Evolutionary conservation across 1,140 invertebrate species (phyloP), one percentile per base, ranked within the genome.

Genomic region (Melitaea cinxia): DNA sequence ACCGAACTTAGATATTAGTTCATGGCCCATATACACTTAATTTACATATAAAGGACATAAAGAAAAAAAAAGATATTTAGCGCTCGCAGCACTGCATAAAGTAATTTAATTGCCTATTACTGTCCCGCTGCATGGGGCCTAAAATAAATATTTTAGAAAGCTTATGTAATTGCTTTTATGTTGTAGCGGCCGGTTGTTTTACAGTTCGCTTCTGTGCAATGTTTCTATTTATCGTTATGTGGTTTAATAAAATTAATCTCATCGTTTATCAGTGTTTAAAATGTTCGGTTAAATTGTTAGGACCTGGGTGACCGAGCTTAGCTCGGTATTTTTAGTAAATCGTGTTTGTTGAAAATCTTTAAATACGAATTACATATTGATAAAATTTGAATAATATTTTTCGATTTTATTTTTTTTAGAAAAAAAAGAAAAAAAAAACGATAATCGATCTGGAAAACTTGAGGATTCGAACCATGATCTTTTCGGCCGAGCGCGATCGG

Each of bases 131-230:
- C 23, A 19, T 49, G 4, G 28, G 15, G 56, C 39, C 42, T 58
- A 58, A 28, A 58, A 49, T 58, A 58, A 58, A 58, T 58, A 58
- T 58, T 58, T 58, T 58, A 58, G 56, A 58, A 49, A 37, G 39
- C 37, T 54, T 10, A 57, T 57, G 54, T 57, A 57, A 37, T 39
- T 47, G 56, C 56, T 49, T 58, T 47, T 58, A 58, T 42, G 39
- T 42, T 42, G 42, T 28, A 42, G 15, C 39, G 24, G 28, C 39
- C 54, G 56, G 56, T 49, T 58, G 33, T 58, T 58, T 58, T 58
- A 58, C 47, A 47, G 42, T 47, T 47, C 42, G 19, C 42, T 47
- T 47, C 42, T 47, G 42, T 47, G 42, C 42, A 12, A 10, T 47
- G 42, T 23, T 10, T 10, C 7, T 23, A 47, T 47, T 47, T 47